Conservation (phyloP, 2,888 invertebrate genomes). For the Adelognathus sp. region DNA sequence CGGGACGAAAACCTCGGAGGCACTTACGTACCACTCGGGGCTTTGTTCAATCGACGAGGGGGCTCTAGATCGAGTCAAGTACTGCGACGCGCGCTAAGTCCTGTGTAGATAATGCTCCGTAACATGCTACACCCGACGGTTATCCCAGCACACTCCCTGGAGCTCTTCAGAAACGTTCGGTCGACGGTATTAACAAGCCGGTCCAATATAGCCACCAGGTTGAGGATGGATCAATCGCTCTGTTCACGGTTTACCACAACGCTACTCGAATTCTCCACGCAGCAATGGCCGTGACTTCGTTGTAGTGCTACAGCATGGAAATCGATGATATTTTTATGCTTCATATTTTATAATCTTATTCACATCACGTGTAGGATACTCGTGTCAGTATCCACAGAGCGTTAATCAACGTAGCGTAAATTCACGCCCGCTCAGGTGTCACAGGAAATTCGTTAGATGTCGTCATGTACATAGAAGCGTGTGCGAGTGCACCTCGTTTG, state of each 20-base stretch:
- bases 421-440: constrained; percentile 19
- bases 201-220: neutral
- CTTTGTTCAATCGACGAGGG: constrained; percentile 7
- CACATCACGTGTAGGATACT: neutral
- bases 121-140: neutral
- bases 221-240: neutral
- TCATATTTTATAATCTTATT: neutral
- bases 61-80: neutral
- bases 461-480: neutral
- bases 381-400: neutral
- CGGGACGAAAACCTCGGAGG: neutral
- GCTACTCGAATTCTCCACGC: neutral
- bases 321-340: neutral
- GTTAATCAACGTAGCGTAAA: neutral
- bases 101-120: neutral
- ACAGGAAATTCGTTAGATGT: constrained; percentile 36
- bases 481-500: constrained; percentile 27
- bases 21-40: neutral
- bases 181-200: neutral
- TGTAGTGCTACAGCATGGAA: neutral
- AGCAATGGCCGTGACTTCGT: neutral
- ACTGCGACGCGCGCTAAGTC: neutral
- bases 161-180: neutral
- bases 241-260: neutral
- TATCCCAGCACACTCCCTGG: neutral